phyloP scores from a whole-genome alignment of 1,140 invertebrate species.

The Conus betulinus region DNA sequence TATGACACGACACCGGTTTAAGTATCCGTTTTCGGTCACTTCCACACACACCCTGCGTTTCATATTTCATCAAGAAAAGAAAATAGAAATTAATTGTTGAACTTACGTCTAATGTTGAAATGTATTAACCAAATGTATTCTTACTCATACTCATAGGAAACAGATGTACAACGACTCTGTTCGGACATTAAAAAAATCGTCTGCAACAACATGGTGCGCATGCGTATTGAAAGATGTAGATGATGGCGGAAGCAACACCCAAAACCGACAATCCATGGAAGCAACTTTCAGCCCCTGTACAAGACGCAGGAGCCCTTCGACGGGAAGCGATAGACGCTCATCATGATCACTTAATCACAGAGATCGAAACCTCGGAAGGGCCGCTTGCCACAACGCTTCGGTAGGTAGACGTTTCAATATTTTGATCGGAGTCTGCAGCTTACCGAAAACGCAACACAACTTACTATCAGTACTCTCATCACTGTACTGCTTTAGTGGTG shows the following conservation, averaged over 20 bases:
- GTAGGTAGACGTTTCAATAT: constrained; percentile 51
- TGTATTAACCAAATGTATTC: not conserved
- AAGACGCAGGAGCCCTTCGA: constrained; percentile 66
- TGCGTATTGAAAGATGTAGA: constrained; percentile 51
- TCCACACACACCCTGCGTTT: not conserved
- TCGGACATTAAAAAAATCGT: constrained; percentile 21
- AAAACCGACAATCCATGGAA: constrained; percentile 62
- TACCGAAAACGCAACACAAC: not conserved
- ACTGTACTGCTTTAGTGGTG: too few relatives aligned
- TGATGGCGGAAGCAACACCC: constrained; percentile 72
- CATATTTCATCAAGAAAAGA: not conserved
- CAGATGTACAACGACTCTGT: not conserved
- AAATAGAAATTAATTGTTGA: too few relatives aligned
- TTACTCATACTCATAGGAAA: not conserved
- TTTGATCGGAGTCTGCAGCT: not conserved
- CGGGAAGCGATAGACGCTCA: constrained; percentile 71
- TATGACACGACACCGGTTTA: not conserved
- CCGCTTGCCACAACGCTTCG: constrained; percentile 71
- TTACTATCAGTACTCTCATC: too few relatives aligned
- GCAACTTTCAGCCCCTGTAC: constrained; percentile 60
- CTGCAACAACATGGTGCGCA: constrained; percentile 44
- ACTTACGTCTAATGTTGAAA: not conserved
- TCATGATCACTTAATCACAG: constrained; percentile 73
- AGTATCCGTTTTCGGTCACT: not conserved
- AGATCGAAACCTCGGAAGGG: constrained; percentile 75